Base-by-base conservation (phyloP, 2,797 vertebrate species). In the Xenopus petersii region DNA sequence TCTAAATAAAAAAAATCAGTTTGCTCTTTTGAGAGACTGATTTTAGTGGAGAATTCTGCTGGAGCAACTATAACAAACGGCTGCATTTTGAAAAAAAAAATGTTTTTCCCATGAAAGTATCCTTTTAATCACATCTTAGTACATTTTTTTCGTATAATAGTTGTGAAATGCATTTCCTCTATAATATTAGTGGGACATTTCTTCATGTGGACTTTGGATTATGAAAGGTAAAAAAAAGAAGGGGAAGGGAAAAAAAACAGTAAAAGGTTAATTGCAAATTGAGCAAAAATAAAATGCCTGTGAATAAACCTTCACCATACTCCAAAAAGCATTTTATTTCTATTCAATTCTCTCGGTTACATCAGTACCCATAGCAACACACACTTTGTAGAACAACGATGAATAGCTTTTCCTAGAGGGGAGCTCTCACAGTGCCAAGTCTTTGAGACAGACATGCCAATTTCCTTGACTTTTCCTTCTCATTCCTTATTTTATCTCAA, bases 331-430 rank as follows among this genome's bases (percentile, higher is more conserved):
- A 74, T 79, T 73, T 59, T 42, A 74, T 74, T 70, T 58, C 71
- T 60, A 73, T 79, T 74, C 66, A 70, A 46, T 54, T 79, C 71
- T 64, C 73, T 70, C 66, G 60, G 71, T 74, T 79, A 70, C 76
- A 74, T 79, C 71, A 42, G 77, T 79, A 79, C 67, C 77, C 77
- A 79, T 79, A 64, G 77, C 71, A 79, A 79, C 77, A 59, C 61
- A 79, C 64, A 56, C 67, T 62, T 74, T 79, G 66, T 70, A 70
- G 67, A 78, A 69, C 58, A 68, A 51, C 61, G 70, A 60, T 74
- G 77, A 79, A 79, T 74, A 70, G 77, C 71, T 70, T 74, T 74
- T 79, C 77, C 71, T 79, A 79, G 77, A 74, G 67, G 77, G 77
- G 71, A 74, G 71, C 71, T 24, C 46, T 46, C 30, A 59, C n/a